Base-by-base conservation (phyloP, 2,113 vertebrate genomes). In the Bubo bubo region DNA sequence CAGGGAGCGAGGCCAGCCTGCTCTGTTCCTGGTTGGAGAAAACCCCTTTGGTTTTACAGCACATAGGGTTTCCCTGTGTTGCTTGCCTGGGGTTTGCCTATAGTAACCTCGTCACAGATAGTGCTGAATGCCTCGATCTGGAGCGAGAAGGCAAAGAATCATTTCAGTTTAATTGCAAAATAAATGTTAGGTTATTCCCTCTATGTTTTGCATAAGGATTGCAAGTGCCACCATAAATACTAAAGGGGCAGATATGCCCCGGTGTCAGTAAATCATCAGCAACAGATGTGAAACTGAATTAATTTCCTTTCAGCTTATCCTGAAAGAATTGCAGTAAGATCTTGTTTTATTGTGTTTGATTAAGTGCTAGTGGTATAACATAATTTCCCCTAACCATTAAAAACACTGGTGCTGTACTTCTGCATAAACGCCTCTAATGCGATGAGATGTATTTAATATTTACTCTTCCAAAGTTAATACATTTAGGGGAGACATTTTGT, bases 361-460 rank as follows among this genome's bases (percentile, higher is more conserved):
- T 86, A 95, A 95, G 81, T 93, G 79, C 83, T 81, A 28, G 58
- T 81, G 62, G 60, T 53, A 37, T 28, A 88, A 82, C 83, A 72
- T 88, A 17, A 88, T 93, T 96, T 95, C 64, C 72, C 62, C 66
- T 32, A 70, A 53, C 91, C 88, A 55, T 95, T 92, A 83, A 62
- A 80, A 93, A 72, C 0, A 3, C 60, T 49, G 67, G 62, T 89
- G 87, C 85, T 86, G 55, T 53, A 58, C 62, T 92, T 85, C 66
- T 43, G 79, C 53, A 30, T 79, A 87, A 95, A 95, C 1, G 17
- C 53, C 68, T 88, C 75, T 86, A n/a, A 95, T 76, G 83, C 19
- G 56, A 90, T 50, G 66, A 83, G 68, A 52, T 34, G 13, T 79
- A 79, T 90, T 96, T 93, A 96, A 92, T 91, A 88, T 94, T 97